A percentile compares a stretch with the other conserved stretches of the same genome.
Conservation (phyloP, 2,113 vertebrate species). For the Paramisgurnus dabryanus region DNA sequence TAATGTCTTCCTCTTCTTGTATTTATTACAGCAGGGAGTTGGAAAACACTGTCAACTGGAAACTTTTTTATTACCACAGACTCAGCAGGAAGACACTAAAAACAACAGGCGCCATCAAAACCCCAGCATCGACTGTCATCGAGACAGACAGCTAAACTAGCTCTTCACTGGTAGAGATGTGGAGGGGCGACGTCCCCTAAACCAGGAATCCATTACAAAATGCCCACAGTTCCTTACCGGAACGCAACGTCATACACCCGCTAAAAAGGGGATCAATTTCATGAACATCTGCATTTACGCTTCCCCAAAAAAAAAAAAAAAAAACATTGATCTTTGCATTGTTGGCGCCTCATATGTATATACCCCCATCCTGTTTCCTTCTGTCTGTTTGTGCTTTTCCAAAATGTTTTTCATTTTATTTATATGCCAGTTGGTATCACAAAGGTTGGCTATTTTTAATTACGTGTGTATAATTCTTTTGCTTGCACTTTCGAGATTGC, state of each 20-base stretch:
- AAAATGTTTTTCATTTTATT: slow-evolving; percentile 52
- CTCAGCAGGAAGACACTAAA: slow-evolving; percentile 47
- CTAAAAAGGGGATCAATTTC: not conserved
- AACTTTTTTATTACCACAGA: slow-evolving; percentile 54
- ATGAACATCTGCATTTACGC: slow-evolving; percentile 2
- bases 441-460: slow-evolving; percentile 63
- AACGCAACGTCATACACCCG: slow-evolving; percentile 6
- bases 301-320: slow-evolving; percentile 14
- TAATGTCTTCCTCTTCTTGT: slow-evolving; percentile 51
- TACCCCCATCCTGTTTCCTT: not conserved
- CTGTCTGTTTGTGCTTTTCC: slow-evolving; percentile 36
- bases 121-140: slow-evolving; percentile 41
- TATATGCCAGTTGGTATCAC: slow-evolving; percentile 58
- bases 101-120: slow-evolving; percentile 42
- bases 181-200: slow-evolving; percentile 10
- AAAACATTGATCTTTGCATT: slow-evolving; percentile 38
- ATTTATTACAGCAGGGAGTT: slow-evolving; percentile 43
- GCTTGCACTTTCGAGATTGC: slow-evolving; percentile 58
- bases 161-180: slow-evolving; percentile 14
- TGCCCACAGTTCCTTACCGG: not conserved
- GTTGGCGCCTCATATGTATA: slow-evolving; percentile 11
- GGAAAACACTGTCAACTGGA: slow-evolving; percentile 49
- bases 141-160: slow-evolving; percentile 45
- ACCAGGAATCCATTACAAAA: slow-evolving; percentile 34
- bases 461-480: slow-evolving; percentile 56